A percentile compares a stretch with the other conserved stretches of the same genome.
These are phyloP conservation scores for Ischnus inquisitorius DNA, from an alignment of 2,888 invertebrate species.

Conservation along the genomic window DNA sequence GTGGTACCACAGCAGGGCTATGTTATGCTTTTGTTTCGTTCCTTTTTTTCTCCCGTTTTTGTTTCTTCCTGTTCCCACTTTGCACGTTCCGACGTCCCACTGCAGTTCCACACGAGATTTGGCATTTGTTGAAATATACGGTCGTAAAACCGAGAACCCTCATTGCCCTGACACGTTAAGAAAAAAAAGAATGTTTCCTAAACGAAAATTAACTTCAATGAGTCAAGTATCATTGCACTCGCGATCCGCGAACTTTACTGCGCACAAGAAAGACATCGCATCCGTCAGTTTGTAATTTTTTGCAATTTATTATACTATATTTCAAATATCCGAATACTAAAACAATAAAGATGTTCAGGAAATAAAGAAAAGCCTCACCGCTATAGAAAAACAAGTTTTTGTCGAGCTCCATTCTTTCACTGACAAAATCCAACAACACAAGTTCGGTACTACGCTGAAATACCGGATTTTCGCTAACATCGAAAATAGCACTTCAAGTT, in stretches of 20 bases:
- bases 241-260: too few species aligned
- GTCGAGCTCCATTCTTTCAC: too few species aligned
- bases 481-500: not conserved
- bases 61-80: slow-evolving; percentile 8
- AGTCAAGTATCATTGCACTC: not conserved
- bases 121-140: slow-evolving; percentile 31
- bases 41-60: slow-evolving; percentile 15
- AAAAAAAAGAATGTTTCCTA: not conserved
- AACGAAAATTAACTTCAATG: not conserved
- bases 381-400: too few species aligned
- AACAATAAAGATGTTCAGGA: too few species aligned
- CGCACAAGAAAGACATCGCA: too few species aligned
- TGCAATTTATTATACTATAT: too few species aligned
- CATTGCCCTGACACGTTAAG: not conserved
- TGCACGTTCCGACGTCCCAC: slow-evolving; percentile 21
- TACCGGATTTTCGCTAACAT: slow-evolving; percentile 3
- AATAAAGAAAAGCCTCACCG: too few species aligned
- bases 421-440: too few species aligned
- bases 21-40: slow-evolving; percentile 20
- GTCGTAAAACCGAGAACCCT: slow-evolving; percentile 47
- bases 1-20: slow-evolving; percentile 32
- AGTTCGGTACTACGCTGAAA: too few species aligned
- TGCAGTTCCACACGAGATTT: slow-evolving; percentile 1
- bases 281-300: too few species aligned
- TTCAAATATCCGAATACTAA: too few species aligned